Conservation (phyloP, 92 coral and sea anemone genomes). For the Meandrina meandrites region DNA sequence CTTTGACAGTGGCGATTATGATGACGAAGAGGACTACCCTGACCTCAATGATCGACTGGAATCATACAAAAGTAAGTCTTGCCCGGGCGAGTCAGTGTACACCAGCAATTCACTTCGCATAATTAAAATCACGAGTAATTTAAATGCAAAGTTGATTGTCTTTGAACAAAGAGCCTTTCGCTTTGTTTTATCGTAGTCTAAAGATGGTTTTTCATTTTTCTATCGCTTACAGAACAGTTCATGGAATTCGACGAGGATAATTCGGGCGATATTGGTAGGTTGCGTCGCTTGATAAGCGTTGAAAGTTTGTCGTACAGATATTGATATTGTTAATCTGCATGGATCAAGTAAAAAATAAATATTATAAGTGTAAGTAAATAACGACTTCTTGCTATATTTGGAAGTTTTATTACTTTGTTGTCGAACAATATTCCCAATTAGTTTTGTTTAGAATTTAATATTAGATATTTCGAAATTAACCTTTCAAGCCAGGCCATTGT, state of each 20-base stretch:
- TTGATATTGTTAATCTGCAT: not conserved
- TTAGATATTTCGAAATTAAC: no score
- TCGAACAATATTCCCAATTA: not conserved
- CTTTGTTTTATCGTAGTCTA: not conserved
- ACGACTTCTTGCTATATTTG: slow-evolving; percentile 13
- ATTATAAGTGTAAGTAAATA: not conserved
- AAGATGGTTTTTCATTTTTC: not conserved
- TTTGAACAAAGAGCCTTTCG: not conserved
- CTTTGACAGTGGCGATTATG: slow-evolving; percentile 88
- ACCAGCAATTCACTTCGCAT: not conserved
- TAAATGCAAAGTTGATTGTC: not conserved
- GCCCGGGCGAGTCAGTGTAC: not conserved
- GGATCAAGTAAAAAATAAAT: not conserved
- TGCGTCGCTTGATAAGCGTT: not conserved
- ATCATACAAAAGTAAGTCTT: slow-evolving; percentile 79
- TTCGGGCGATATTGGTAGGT: slow-evolving; percentile 98
- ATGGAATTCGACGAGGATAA: slow-evolving; percentile 94
- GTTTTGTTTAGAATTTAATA: slow-evolving; percentile 3
- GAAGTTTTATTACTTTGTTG: not conserved
- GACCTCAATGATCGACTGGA: slow-evolving; percentile 80
- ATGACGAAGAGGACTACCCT: slow-evolving; percentile 95
- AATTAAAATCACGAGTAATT: not conserved
- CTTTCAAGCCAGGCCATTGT: not conserved
- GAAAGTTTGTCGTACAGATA: slow-evolving; percentile 1
- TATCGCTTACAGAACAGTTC: slow-evolving; percentile 74